These are phyloP conservation scores for Stratiolaelaps scimitus DNA, from an alignment of 1,140 invertebrate genomes.

Conservation along the genomic window DNA sequence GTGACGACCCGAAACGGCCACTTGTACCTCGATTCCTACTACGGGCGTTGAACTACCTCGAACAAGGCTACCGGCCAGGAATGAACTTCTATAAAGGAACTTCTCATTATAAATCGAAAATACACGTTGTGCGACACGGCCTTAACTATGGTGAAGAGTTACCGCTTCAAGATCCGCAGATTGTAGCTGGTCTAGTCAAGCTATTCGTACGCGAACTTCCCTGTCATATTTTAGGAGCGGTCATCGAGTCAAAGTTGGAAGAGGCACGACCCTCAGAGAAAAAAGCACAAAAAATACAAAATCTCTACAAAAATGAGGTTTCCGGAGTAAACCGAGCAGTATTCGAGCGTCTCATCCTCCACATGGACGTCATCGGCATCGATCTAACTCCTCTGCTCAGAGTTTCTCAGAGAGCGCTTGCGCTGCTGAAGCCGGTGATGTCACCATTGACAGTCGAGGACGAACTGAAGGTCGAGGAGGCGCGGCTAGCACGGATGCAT, in stretches of 20 bases:
- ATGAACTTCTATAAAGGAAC: constrained; percentile 22
- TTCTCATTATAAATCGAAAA: constrained; percentile 23
- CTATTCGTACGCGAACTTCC: constrained; percentile 20
- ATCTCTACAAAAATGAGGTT: constrained; percentile 21
- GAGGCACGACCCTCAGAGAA: constrained; percentile 3
- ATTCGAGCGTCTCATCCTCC: constrained; percentile 19
- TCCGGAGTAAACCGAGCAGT: constrained; percentile 14
- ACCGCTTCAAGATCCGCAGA: constrained; percentile 4
- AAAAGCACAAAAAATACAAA: constrained; percentile 22
- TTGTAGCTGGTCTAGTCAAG: constrained; percentile 1
- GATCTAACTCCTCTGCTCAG: constrained; percentile 7
- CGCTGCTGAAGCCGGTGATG: constrained; percentile 13
- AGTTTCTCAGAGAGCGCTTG: neutral
- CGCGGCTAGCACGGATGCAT: constrained; percentile 10
- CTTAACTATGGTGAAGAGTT: constrained; percentile 15
- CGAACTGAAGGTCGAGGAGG: constrained; percentile 22
- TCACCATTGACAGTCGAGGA: neutral
- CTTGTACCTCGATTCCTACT: neutral
- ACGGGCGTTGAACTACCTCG: neutral
- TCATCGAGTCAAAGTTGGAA: constrained; percentile 19
- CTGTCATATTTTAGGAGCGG: neutral
- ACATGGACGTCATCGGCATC: constrained; percentile 22
- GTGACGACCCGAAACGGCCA: neutral
- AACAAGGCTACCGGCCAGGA: neutral
- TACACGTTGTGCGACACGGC: neutral